Conservation (phyloP, 2,797 vertebrate genomes). For the Crenuchus spilurus region DNA sequence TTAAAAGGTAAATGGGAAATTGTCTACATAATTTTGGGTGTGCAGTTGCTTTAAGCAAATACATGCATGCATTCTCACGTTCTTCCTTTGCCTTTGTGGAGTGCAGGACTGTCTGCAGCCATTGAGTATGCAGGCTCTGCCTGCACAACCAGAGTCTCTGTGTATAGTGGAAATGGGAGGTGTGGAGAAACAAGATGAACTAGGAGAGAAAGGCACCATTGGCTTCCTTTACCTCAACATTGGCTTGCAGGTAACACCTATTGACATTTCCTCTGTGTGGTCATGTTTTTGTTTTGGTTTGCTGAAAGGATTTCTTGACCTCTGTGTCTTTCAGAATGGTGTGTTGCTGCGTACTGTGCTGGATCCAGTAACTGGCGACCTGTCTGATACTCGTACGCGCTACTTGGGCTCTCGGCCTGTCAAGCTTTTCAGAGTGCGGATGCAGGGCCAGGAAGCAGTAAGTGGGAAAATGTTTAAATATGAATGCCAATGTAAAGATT, state of each 20-base stretch:
- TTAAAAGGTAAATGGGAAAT: too few species aligned
- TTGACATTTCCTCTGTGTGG: background rate
- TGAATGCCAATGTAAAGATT: background rate
- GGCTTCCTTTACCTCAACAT: constrained; percentile 98
- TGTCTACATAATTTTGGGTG: too few species aligned
- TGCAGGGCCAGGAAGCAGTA: constrained; percentile 98
- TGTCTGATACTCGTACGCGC: constrained; percentile 95
- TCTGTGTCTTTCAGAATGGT: constrained; percentile 81
- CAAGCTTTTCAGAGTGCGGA: constrained; percentile 95
- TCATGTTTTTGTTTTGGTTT: background rate
- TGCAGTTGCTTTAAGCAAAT: too few species aligned
- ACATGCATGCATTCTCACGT: background rate
- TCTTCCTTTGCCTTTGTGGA: background rate
- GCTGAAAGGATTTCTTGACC: background rate
- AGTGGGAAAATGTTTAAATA: constrained; percentile 56
- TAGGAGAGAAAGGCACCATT: constrained; percentile 94
- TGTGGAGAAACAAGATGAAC: constrained; percentile 95
- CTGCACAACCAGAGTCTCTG: constrained; percentile 93
- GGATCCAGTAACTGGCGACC: constrained; percentile 94
- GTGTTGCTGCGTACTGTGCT: constrained; percentile 93
- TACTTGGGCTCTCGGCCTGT: constrained; percentile 96
- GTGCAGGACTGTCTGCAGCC: constrained; percentile 94
- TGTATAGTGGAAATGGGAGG: constrained; percentile 99
- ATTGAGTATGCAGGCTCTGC: constrained; percentile 96
- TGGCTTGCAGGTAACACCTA: constrained; percentile 89